phyloP scores from a whole-genome alignment of 2,797 vertebrate genomes.

The Eulemur rubriventer region DNA sequence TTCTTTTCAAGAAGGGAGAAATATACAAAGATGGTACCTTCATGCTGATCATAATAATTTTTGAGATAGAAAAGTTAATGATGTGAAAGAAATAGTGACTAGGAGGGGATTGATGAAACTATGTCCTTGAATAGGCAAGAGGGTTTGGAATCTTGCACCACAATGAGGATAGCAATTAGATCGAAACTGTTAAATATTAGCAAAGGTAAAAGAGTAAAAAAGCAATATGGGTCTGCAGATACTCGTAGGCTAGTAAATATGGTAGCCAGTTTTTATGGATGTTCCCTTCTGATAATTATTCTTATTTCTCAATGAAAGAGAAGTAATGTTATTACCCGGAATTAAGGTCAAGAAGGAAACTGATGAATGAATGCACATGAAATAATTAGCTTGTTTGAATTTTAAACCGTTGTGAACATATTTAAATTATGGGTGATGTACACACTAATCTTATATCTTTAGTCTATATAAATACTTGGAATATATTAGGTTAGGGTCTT shows the following conservation, averaged over 20 bases:
- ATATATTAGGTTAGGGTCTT: background rate
- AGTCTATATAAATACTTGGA: background rate
- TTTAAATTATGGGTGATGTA: background rate
- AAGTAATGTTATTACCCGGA: background rate
- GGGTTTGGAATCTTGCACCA: background rate
- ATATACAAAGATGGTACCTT: background rate
- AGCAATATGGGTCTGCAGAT: background rate
- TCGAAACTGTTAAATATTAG: background rate
- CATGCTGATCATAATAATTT: background rate
- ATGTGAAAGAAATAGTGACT: background rate
- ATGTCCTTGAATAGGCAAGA: background rate
- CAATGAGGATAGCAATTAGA: background rate
- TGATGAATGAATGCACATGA: background rate
- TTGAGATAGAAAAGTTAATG: background rate
- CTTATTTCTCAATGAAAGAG: background rate
- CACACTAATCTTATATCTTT: background rate
- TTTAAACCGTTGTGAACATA: background rate
- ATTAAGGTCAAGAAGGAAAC: background rate
- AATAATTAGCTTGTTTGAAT: background rate
- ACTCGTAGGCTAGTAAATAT: accelerated
- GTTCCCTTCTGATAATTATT: background rate
- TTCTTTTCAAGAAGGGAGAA: background rate
- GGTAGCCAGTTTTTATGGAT: background rate
- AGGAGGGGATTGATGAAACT: background rate
- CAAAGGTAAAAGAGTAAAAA: background rate